phyloP scores from a whole-genome alignment of 2,113 vertebrate genomes.

The Dicerorhinus sumatrensis region DNA sequence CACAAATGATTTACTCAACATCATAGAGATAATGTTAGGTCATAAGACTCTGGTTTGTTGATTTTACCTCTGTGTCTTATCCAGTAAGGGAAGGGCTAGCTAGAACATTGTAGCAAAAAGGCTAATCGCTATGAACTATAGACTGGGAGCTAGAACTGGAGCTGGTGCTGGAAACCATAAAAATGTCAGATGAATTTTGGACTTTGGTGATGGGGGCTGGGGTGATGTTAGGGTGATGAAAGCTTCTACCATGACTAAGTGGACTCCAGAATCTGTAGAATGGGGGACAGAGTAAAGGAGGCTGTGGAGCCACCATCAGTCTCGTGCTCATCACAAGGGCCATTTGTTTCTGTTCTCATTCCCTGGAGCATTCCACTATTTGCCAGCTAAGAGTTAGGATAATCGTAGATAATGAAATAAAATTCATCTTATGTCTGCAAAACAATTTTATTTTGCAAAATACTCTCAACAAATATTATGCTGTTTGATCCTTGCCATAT shows the following conservation, averaged over 20 bases:
- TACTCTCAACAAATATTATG: neutral
- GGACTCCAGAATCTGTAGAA: neutral
- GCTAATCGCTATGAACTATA: neutral
- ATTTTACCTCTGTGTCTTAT: neutral
- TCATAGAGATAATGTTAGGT: neutral
- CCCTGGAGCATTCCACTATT: neutral
- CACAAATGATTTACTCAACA: neutral
- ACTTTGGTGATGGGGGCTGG: neutral
- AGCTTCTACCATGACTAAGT: neutral
- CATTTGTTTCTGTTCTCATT: neutral
- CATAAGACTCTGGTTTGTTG: neutral
- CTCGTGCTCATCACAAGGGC: neutral
- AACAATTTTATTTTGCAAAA: neutral
- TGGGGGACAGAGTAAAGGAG: neutral
- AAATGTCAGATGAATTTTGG: neutral
- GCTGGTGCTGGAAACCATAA: neutral
- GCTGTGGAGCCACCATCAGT: neutral
- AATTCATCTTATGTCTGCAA: neutral
- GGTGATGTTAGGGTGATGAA: neutral
- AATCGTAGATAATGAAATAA: neutral
- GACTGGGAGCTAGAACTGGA: neutral
- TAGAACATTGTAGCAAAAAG: neutral
- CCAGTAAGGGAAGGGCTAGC: neutral
- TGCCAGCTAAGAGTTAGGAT: neutral
- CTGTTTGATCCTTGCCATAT: neutral